phyloP scores from a whole-genome alignment of 1,140 invertebrate genomes.

The Pteromalus puparum region DNA sequence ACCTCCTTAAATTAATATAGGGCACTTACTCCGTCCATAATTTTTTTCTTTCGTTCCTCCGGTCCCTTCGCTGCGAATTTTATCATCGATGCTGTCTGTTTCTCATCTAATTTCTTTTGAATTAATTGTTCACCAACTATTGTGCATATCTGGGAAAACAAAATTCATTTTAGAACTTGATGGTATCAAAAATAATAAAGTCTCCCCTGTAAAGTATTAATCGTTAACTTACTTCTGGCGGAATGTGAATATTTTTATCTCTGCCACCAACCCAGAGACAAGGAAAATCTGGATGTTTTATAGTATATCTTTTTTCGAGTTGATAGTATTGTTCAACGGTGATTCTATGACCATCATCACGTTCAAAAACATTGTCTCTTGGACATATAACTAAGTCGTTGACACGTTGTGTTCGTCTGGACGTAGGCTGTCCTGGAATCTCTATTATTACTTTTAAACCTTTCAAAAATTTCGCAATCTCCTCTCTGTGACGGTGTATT shows the following conservation, averaged over 20 bases:
- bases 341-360: slow-evolving; percentile 63
- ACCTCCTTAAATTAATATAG: background rate
- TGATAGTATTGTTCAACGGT: slow-evolving; percentile 77
- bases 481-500: background rate
- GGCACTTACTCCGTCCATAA: slow-evolving; percentile 76
- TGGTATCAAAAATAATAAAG: background rate
- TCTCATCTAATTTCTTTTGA: slow-evolving; percentile 76
- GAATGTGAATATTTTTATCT: slow-evolving; percentile 67
- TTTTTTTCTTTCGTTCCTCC: slow-evolving; percentile 78
- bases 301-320: slow-evolving; percentile 68
- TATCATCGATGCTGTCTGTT: slow-evolving; percentile 82
- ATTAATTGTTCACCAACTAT: slow-evolving; percentile 79
- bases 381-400: slow-evolving; percentile 72
- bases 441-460: slow-evolving; percentile 73
- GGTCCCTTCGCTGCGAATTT: slow-evolving; percentile 78
- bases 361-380: slow-evolving; percentile 67
- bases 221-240: slow-evolving; percentile 58
- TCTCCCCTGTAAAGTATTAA: background rate
- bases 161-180: background rate
- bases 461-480: slow-evolving; percentile 58
- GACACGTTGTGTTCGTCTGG: slow-evolving; percentile 74
- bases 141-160: slow-evolving; percentile 73
- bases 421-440: slow-evolving; percentile 69
- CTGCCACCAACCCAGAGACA: slow-evolving; percentile 76
- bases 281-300: slow-evolving; percentile 78